Conservation (phyloP, 2,888 invertebrate species). For the Monochamus alternatus region DNA sequence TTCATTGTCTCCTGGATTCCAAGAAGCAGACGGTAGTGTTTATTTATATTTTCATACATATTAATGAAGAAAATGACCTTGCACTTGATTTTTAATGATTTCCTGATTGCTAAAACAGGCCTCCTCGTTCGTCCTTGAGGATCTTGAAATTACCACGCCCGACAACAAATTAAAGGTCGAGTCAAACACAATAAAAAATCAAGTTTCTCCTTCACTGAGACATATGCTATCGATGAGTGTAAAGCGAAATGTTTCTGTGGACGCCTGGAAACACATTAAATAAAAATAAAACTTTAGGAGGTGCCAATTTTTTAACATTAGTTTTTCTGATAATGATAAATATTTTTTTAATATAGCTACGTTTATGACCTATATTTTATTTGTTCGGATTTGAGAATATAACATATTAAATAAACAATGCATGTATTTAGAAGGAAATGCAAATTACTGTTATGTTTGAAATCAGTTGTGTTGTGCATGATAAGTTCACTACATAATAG, state of each 20-base stretch:
- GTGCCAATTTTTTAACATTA: too few species aligned
- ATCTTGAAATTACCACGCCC: neutral
- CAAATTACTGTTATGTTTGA: too few species aligned
- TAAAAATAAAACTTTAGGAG: too few species aligned
- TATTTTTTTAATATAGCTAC: too few species aligned
- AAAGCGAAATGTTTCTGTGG: neutral
- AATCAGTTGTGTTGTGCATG: too few species aligned
- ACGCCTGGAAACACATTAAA: too few species aligned
- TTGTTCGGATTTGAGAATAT: too few species aligned
- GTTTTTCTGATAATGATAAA: too few species aligned
- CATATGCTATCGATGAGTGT: neutral
- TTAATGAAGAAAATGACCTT: neutral
- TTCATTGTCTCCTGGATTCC: neutral
- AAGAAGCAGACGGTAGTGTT: neutral
- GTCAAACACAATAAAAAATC: neutral
- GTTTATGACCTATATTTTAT: too few species aligned
- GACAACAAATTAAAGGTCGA: neutral
- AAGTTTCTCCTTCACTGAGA: neutral
- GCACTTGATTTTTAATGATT: constrained; percentile 4
- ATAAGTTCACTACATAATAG: too few species aligned
- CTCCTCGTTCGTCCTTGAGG: neutral
- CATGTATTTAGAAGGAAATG: too few species aligned
- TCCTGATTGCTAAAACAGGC: constrained; percentile 2
- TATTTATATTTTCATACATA: neutral
- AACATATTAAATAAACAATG: too few species aligned